A percentile compares a stretch with the other conserved stretches of the same genome.
Evolutionary conservation across 1,140 invertebrate genomes (phyloP).

Genomic region (Hetaerina americana): DNA sequence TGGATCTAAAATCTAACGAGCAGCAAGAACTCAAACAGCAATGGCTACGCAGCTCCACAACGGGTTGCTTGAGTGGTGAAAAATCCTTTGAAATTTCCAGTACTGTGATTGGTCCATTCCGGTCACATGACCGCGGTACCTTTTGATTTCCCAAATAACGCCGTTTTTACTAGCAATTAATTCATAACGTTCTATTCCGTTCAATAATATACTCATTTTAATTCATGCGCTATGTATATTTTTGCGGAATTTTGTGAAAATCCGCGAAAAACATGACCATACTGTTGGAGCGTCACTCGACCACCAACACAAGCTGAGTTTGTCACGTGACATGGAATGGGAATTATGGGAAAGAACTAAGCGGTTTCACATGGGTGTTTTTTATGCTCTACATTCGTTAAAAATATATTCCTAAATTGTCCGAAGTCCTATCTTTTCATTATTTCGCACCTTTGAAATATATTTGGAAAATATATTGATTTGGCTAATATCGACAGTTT

Average conservation of each 20-base stretch:
- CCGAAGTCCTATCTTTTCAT: no score
- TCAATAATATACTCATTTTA: background rate
- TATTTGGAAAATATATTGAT: background rate
- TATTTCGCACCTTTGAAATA: background rate
- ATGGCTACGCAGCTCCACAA: conserved; percentile 33
- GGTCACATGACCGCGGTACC: conserved; percentile 20
- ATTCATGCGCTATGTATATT: background rate
- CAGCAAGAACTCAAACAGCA: conserved; percentile 32
- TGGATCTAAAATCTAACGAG: conserved; percentile 25
- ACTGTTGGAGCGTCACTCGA: background rate
- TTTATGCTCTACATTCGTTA: background rate
- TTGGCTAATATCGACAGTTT: background rate
- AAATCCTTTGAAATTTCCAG: conserved; percentile 23
- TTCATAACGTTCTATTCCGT: background rate
- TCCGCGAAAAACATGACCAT: background rate
- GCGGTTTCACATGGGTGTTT: background rate
- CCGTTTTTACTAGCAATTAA: background rate
- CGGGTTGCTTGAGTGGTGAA: conserved; percentile 22
- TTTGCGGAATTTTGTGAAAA: background rate
- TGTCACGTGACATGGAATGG: background rate
- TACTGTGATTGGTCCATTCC: conserved; percentile 20
- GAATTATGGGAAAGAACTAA: background rate
- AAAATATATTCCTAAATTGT: background rate
- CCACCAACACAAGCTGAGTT: background rate
- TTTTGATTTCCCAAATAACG: background rate